Evolutionary conservation across 2,888 invertebrate genomes (phyloP).

Genomic region (Desoria tigrina): DNA sequence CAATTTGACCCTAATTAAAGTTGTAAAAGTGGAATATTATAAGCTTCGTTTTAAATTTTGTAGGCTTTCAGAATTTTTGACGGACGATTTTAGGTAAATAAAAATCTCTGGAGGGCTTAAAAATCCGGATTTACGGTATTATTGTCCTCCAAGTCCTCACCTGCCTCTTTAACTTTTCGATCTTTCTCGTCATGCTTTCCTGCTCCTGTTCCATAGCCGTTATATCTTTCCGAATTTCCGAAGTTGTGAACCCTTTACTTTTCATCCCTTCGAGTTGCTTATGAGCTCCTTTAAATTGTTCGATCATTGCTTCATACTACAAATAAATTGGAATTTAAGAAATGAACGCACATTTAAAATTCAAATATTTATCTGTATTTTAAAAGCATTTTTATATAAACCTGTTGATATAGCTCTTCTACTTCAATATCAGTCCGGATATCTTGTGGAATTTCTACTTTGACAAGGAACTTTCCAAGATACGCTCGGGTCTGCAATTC

Average conservation of each 20-base stretch:
- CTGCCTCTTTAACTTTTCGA: slow-evolving; percentile 63
- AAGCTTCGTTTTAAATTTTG: no score
- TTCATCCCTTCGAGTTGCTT: slow-evolving; percentile 68
- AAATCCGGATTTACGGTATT: no score
- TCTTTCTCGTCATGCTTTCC: slow-evolving; percentile 69
- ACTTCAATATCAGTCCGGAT: slow-evolving; percentile 74
- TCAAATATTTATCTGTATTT: no score
- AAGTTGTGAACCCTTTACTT: slow-evolving; percentile 66
- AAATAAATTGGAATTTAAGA: slow-evolving; percentile 30
- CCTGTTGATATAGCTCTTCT: slow-evolving; percentile 68
- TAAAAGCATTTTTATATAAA: slow-evolving; percentile 43
- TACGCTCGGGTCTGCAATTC: slow-evolving; percentile 80
- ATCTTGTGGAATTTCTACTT: slow-evolving; percentile 73
- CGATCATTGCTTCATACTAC: slow-evolving; percentile 72
- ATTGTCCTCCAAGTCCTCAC: no score
- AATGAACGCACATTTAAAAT: not conserved
- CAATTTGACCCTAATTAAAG: no score
- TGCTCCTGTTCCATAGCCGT: slow-evolving; percentile 83
- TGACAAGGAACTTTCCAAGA: slow-evolving; percentile 69
- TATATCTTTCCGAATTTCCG: slow-evolving; percentile 80
- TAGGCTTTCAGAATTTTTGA: no score
- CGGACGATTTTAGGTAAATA: no score
- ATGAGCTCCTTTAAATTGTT: slow-evolving; percentile 78
- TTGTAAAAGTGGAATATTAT: no score
- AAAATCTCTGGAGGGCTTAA: no score